Base-by-base conservation (phyloP, 2,888 invertebrate species). In the Sarcophaga caerulescens region DNA sequence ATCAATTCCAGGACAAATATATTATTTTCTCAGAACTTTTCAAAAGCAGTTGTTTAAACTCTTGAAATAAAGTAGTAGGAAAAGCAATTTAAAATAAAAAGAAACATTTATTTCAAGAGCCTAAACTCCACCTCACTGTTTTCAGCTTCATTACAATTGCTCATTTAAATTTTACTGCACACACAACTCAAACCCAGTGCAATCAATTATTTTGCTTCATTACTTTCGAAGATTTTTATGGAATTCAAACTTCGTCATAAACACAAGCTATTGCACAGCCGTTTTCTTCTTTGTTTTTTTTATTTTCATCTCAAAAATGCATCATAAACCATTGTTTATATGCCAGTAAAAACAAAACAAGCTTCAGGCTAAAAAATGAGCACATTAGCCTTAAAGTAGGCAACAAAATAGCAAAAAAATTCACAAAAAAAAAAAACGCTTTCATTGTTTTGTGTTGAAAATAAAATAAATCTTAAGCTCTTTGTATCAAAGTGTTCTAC, bases 361-460 rank as follows among this genome's bases (percentile, higher is more conserved):
- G 35, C 59, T 57, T 52, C 17, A 68, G 44, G 44, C 21, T 14
- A 65, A 79, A 45, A 73, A 85, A 87, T 85, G 87, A 80, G 85
- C 73, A 80, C 85, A 87, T 87, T 87, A 87, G 87, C 87, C 87
- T 85, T 78, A 85, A 85, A 85, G 78, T 87, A 87, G 87, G 85
- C 87, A 87, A 84, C 81, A 78, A 57, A 74, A 74, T 60, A 74
- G 59, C 25, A 1, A 44, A 80, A 62, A 62, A 10, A 0, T 25
- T 19, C 57, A 83, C 25, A 68, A 52, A 57, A 62, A 73, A 68
- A 57, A 23, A 8, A 23, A 62, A 52, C 47, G 47, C 25, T 12
- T 52, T 52, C 3, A 52, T 52, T 52, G 52, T 52, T 52, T 52
- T 52, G 52, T 17, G 17, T 52, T 52, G 52, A 52, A 52, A 52